A percentile compares a stretch with the other conserved stretches of the same genome.
Conservation (phyloP, 2,113 vertebrate genomes). For the Varanus komodoensis region DNA sequence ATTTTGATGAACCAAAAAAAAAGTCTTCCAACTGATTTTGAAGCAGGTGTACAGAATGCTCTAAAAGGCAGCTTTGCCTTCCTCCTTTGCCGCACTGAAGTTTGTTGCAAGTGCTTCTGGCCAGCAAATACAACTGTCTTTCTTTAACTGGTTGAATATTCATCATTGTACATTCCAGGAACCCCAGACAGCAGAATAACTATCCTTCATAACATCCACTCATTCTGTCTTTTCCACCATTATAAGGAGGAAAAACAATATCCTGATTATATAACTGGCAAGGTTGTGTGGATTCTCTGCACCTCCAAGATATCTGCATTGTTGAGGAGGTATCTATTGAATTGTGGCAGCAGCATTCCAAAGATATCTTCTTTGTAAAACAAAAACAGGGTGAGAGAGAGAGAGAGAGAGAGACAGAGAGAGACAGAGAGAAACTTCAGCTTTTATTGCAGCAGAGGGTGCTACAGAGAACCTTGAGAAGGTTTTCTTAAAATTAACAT, state of each 20-base stretch:
- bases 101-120: constrained; percentile 6
- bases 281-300: background rate
- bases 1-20: background rate
- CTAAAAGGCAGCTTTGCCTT: background rate
- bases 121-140: constrained; percentile 11
- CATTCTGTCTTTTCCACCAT: background rate
- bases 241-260: background rate
- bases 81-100: background rate
- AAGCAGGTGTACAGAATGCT: constrained; percentile 22
- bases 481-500: no score
- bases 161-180: background rate
- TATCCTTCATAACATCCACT: background rate
- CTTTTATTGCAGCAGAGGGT: background rate
- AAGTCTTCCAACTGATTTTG: background rate
- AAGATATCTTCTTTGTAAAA: background rate
- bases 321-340: background rate
- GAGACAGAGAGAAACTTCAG: background rate
- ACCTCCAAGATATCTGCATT: background rate
- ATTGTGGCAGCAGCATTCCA: background rate
- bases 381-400: no score
- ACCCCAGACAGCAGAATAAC: background rate
- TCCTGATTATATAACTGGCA: constrained; percentile 1
- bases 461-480: background rate
- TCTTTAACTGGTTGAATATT: background rate
- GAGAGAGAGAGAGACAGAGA: no score